phyloP scores from a whole-genome alignment of 2,113 vertebrate species.

The Nematolebias whitei region DNA sequence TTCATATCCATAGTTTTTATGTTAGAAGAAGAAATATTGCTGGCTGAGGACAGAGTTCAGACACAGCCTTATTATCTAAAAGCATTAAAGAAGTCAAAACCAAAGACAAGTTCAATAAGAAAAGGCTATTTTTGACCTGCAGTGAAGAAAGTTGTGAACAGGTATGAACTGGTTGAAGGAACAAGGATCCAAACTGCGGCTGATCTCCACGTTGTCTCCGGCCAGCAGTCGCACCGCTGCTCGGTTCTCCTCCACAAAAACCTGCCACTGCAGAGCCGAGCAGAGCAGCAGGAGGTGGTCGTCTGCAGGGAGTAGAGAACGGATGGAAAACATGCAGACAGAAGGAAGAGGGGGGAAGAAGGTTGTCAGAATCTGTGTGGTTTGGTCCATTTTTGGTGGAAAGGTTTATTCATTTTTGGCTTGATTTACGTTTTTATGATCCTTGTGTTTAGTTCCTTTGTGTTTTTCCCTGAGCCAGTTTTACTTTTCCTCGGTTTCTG shows the following conservation, averaged over 20 bases:
- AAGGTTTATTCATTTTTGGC: no score
- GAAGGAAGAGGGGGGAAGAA: background rate
- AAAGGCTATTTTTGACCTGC: slow-evolving; percentile 54
- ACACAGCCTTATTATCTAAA: no score
- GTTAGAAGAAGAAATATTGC: no score
- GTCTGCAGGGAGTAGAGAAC: slow-evolving; percentile 56
- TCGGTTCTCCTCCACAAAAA: slow-evolving; percentile 81
- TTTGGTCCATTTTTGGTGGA: no score
- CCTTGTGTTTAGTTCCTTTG: no score
- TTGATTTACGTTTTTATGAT: no score
- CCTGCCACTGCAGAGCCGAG: slow-evolving; percentile 82
- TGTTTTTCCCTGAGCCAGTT: no score
- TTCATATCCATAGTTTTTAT: no score
- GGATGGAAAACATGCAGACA: background rate
- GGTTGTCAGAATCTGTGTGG: no score
- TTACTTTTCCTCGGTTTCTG: no score
- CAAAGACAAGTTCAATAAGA: background rate
- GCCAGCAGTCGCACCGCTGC: slow-evolving; percentile 59
- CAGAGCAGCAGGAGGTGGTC: slow-evolving; percentile 81
- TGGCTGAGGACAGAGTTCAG: no score
- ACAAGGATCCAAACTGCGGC: slow-evolving; percentile 70
- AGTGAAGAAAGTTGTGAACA: slow-evolving; percentile 75
- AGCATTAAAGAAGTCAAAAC: no score
- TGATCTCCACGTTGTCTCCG: slow-evolving; percentile 78
- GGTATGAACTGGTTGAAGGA: slow-evolving; percentile 74